phyloP scores from a whole-genome alignment of 2,797 vertebrate species.

The Lepilemur septentrionalis region DNA sequence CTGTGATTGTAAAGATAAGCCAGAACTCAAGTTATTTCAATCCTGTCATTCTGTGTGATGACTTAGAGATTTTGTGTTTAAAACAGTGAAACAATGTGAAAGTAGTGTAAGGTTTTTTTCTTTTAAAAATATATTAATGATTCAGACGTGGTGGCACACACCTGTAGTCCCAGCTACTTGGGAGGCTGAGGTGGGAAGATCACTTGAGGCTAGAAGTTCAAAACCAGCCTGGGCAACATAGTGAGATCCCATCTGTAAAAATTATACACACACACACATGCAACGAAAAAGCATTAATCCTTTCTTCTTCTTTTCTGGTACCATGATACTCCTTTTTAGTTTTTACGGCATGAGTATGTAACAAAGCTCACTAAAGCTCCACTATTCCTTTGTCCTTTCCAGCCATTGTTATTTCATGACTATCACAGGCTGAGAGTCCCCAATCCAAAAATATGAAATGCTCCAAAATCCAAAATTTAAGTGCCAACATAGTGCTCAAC shows the following conservation, averaged over 20 bases:
- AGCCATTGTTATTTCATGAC: not conserved
- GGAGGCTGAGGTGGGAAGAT: not conserved
- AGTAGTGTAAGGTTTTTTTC: not conserved
- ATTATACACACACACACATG: too few species aligned
- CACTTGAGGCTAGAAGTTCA: not conserved
- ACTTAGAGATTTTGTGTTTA: not conserved
- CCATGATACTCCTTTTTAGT: not conserved
- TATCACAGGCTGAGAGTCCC: not conserved
- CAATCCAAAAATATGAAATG: not conserved
- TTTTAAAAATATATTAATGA: not conserved
- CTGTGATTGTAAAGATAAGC: fast-evolving
- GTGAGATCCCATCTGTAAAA: not conserved
- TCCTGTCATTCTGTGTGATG: too few species aligned
- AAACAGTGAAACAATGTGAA: too few species aligned
- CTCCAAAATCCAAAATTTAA: not conserved
- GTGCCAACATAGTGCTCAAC: not conserved
- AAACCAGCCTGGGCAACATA: not conserved
- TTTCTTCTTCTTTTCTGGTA: not conserved
- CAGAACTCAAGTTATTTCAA: not conserved
- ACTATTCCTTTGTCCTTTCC: not conserved
- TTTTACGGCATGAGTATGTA: not conserved
- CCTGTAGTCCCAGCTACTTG: not conserved
- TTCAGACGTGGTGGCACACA: not conserved
- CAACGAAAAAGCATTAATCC: not conserved
- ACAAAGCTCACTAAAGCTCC: not conserved